These are phyloP conservation scores for Charadrius vociferus DNA, from an alignment of 2,113 vertebrate species.

Conservation along the genomic window DNA sequence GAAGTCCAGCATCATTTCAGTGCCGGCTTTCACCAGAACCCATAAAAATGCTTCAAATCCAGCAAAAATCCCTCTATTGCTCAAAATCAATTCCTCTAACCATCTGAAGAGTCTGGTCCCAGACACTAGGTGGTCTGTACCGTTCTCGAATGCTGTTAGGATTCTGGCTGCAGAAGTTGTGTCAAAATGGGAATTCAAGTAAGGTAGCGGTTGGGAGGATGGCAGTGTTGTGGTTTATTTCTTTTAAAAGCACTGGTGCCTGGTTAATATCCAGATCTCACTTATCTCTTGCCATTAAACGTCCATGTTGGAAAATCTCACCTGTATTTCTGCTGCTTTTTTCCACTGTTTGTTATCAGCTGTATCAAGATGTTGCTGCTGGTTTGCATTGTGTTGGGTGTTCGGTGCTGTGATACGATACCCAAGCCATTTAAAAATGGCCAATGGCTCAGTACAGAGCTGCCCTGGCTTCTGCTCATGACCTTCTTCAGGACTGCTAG, in stretches of 20 bases:
- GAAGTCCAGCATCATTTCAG: not conserved
- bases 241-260: not conserved
- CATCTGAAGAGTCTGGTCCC: not conserved
- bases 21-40: not conserved
- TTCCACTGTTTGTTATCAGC: not conserved
- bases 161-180: not conserved
- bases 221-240: not conserved
- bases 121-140: not conserved
- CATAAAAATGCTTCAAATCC: conserved; percentile 3
- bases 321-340: not conserved
- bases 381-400: not conserved
- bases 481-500: not conserved
- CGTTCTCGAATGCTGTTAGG: not conserved
- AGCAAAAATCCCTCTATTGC: not conserved
- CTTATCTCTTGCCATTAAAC: not conserved
- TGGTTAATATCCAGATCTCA: not conserved
- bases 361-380: not conserved
- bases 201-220: not conserved
- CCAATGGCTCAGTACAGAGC: rapidly evolving
- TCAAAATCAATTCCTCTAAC: not conserved
- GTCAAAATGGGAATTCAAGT: not conserved
- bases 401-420: not conserved
- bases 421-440: not conserved
- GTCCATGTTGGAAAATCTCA: not conserved
- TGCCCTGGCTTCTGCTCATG: rapidly evolving